phyloP scores from a whole-genome alignment of 2,113 vertebrate species.

The Eulacestoma nigropectus region DNA sequence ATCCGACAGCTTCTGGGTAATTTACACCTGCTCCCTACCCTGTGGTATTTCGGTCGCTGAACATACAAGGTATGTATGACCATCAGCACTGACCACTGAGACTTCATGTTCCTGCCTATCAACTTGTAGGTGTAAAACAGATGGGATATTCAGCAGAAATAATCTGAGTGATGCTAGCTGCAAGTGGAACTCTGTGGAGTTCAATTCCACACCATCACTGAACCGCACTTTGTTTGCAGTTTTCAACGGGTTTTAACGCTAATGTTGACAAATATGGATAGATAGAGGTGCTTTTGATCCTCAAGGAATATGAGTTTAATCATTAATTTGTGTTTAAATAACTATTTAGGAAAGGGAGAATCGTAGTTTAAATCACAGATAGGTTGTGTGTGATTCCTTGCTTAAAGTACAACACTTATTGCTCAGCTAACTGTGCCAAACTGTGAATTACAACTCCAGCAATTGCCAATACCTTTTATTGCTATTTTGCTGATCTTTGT shows the following conservation, averaged over 20 bases:
- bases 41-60: background rate
- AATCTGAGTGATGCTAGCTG: background rate
- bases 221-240: background rate
- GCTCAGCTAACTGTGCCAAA: background rate
- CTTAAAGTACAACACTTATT: background rate
- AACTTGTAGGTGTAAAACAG: background rate
- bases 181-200: background rate
- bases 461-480: background rate
- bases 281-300: background rate
- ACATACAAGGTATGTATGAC: background rate
- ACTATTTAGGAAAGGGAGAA: background rate
- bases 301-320: background rate
- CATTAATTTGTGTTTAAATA: background rate
- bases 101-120: background rate
- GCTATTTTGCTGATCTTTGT: background rate
- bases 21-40: conserved; percentile 33
- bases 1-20: background rate
- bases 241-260: background rate
- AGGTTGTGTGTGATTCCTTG: background rate
- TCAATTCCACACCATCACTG: background rate
- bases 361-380: background rate
- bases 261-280: background rate
- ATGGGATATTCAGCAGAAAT: background rate
- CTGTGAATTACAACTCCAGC: background rate
- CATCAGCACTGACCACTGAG: background rate